These are phyloP conservation scores for Anarsia innoxiella DNA, from an alignment of 2,888 invertebrate species.

Conservation along the genomic window DNA sequence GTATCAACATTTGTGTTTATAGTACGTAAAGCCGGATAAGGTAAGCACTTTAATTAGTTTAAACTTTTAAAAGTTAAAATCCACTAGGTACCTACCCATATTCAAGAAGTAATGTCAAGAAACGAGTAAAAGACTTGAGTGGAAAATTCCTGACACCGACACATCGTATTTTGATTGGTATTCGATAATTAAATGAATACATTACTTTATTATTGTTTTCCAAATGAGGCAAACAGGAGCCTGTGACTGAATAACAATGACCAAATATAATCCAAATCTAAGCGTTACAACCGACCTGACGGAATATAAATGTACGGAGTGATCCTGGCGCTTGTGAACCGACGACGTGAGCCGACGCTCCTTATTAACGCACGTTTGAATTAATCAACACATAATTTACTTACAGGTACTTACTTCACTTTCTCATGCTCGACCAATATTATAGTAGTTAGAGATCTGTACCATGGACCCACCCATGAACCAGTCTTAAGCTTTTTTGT, in stretches of 20 bases:
- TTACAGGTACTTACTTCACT: slow-evolving; percentile 31
- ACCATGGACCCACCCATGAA: slow-evolving; percentile 18
- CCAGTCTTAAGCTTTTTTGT: too few species aligned
- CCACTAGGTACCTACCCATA: too few species aligned
- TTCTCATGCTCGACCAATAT: slow-evolving; percentile 37
- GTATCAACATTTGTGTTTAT: slow-evolving; percentile 19
- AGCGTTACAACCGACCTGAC: slow-evolving; percentile 59
- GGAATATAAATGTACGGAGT: slow-evolving; percentile 64
- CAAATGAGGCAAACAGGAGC: slow-evolving; percentile 56
- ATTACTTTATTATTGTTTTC: slow-evolving; percentile 56
- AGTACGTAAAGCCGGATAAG: slow-evolving; percentile 27
- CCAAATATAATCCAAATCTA: slow-evolving; percentile 72
- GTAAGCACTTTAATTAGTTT: too few species aligned
- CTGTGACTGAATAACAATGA: slow-evolving; percentile 65
- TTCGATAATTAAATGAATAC: slow-evolving; percentile 25
- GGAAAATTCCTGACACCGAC: too few species aligned
- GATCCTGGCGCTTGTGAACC: slow-evolving; percentile 68
- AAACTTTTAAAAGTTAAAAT: too few species aligned
- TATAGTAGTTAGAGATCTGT: slow-evolving; percentile 21
- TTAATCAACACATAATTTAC: slow-evolving; percentile 66
- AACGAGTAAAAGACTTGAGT: too few species aligned
- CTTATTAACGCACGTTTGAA: slow-evolving; percentile 65
- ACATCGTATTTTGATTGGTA: too few species aligned
- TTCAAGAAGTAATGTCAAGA: too few species aligned
- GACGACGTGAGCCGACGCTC: slow-evolving; percentile 68